Evolutionary conservation across 2,113 vertebrate genomes (phyloP).

Genomic region (Camelus bactrianus): DNA sequence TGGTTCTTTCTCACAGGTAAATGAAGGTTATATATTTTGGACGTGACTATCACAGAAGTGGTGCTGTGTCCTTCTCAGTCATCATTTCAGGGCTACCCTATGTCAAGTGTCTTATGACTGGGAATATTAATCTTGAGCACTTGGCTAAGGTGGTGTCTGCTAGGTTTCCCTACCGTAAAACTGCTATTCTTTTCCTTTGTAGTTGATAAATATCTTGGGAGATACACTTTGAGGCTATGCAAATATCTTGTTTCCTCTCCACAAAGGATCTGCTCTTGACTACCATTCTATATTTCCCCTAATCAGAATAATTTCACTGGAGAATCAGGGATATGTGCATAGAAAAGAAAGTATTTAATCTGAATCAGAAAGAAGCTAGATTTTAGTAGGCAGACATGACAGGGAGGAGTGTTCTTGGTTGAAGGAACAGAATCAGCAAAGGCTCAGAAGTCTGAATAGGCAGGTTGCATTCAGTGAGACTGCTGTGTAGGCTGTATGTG

Average conservation of each 20-base stretch:
- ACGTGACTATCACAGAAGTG: neutral
- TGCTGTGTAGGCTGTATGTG: neutral
- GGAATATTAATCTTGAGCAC: neutral
- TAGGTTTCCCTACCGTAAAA: neutral
- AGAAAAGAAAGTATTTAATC: neutral
- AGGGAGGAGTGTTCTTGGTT: neutral
- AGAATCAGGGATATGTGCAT: neutral
- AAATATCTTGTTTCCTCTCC: neutral
- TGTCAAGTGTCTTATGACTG: neutral
- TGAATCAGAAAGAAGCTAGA: neutral
- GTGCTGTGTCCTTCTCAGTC: neutral
- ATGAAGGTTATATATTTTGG: neutral
- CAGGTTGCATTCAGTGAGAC: neutral
- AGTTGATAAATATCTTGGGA: neutral
- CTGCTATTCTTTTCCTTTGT: constrained; percentile 1
- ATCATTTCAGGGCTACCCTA: neutral
- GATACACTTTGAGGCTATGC: neutral
- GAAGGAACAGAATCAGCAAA: neutral
- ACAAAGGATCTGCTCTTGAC: neutral
- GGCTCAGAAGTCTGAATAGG: neutral
- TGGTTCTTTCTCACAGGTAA: neutral
- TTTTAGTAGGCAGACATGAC: constrained; percentile 1
- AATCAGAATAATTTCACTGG: neutral
- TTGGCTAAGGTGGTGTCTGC: neutral
- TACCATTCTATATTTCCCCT: neutral